Evolutionary conservation across 2,888 invertebrate species (phyloP), one percentile per base, ranked within the genome.

Genomic region (Caenorhabditis macrosperma): DNA sequence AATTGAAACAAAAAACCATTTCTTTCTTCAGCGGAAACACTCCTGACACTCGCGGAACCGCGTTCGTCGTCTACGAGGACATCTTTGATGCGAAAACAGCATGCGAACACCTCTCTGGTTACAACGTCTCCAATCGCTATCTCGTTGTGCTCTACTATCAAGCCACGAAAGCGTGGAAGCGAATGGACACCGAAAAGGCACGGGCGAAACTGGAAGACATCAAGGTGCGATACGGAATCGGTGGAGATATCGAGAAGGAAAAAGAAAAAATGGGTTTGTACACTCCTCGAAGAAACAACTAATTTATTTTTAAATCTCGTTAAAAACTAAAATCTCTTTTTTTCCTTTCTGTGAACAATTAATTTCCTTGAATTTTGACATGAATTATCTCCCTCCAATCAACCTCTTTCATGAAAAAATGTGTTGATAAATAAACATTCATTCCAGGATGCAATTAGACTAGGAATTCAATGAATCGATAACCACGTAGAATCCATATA

Each of bases 1-100:
- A 22, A 24, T 38, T 61, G 9, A 12, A 3, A 38, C 33, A 5
- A 33, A 33, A 33, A 20, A n/a, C 20, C 12, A 38, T 44, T 50
- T 26, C 30, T 30, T 28, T 41, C 78, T 83, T 54, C 92, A 96
- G 92, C 35, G 98, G 98, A 0, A 98, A 97, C 90, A 98, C 97
- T 26, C 95, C 97, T 15, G 98, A 99, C 92, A 96, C 97, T 0
- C 94, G 96, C 91, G 99, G 99, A 63, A 99, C 99, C 35, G 99
- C 99, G 20, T 99, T 98, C 93, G 97, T 99, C 57, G 96, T 99
- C 0, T 99, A 97, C 92, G 99, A 99, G 92, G 99, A 99, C 91
- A 99, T 99, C 89, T 99, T 99, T 93, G 99, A 99, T 93, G 99
- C 99, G 0, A 99, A 99, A 92, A 98, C 98, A 93, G 99, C 99